Conservation (phyloP, 2,888 invertebrate species). For the Mimas tiliae region DNA sequence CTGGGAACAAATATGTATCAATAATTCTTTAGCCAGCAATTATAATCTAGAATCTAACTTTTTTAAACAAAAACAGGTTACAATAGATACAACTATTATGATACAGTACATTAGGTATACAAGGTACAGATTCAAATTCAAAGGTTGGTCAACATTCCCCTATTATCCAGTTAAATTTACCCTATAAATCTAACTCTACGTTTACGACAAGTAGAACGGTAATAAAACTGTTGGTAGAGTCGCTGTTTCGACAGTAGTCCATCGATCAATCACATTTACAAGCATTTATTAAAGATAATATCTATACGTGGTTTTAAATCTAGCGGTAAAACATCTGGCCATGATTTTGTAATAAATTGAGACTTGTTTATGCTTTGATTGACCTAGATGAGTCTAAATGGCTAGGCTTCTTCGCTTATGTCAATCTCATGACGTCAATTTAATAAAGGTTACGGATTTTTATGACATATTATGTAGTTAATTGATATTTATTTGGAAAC, state of each 20-base stretch:
- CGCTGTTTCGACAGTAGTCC: conserved; percentile 33
- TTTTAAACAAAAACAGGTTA: neutral
- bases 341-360: conserved; percentile 1
- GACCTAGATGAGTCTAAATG: neutral
- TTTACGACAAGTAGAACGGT: conserved; percentile 59
- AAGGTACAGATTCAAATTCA: neutral
- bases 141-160: neutral
- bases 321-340: neutral
- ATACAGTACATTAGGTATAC: neutral
- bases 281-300: conserved; percentile 19
- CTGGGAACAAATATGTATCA: too few species aligned
- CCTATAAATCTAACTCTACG: conserved; percentile 57
- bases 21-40: too few species aligned
- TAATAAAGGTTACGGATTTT: neutral
- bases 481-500: too few species aligned
- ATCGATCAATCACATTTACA: conserved; percentile 47
- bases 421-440: neutral
- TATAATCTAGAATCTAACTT: too few species aligned
- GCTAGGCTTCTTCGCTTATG: neutral
- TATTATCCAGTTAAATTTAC: conserved; percentile 28
- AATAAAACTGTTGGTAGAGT: conserved; percentile 55
- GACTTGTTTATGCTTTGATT: neutral
- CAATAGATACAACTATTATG: neutral
- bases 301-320: conserved; percentile 6
- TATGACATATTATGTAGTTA: neutral